These are phyloP conservation scores for Rhinoraja longicauda DNA, from an alignment of 2,797 vertebrate genomes.

Conservation along the genomic window DNA sequence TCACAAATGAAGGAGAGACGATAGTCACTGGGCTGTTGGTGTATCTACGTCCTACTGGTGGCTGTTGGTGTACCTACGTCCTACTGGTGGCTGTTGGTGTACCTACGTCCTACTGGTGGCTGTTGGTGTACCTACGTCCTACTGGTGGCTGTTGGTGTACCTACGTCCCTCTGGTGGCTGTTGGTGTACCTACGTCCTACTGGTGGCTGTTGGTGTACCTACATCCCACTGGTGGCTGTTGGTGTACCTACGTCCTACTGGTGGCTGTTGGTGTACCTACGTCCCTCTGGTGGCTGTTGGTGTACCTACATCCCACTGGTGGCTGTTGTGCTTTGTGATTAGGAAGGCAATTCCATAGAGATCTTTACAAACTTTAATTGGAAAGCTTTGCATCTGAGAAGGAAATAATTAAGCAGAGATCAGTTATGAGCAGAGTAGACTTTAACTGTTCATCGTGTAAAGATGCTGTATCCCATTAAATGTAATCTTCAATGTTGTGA, in stretches of 20 bases:
- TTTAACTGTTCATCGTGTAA: constrained; percentile 29
- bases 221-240: too few relatives aligned
- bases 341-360: constrained; percentile 16
- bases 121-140: too few relatives aligned
- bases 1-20: background rate
- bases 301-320: background rate
- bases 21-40: background rate
- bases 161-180: background rate
- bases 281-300: background rate
- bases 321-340: background rate
- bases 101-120: background rate
- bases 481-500: constrained; percentile 8
- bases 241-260: background rate
- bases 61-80: too few relatives aligned
- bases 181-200: too few relatives aligned
- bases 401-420: constrained; percentile 26
- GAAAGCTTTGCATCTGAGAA: constrained; percentile 30
- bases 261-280: background rate
- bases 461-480: constrained; percentile 26
- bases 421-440: constrained; percentile 17
- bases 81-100: background rate
- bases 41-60: background rate
- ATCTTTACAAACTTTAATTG: constrained; percentile 34
- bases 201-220: background rate
- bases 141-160: background rate